Conservation (phyloP, 2,797 vertebrate genomes). For the Premnoplex brunnescens region DNA sequence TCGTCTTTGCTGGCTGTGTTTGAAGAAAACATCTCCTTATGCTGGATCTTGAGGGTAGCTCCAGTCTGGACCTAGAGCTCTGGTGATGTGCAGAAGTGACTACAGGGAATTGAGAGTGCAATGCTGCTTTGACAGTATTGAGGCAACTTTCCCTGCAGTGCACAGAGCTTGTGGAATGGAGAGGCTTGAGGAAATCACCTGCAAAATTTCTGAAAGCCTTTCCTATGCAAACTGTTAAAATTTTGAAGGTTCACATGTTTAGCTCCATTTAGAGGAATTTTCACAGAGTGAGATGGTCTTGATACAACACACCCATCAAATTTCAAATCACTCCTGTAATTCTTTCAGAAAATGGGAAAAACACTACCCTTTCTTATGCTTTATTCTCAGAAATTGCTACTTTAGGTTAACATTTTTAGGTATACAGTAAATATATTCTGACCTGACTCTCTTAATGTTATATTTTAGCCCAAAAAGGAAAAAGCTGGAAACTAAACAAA, state of each 20-base stretch:
- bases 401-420: neutral
- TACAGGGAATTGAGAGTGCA: neutral
- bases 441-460: neutral
- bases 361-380: neutral
- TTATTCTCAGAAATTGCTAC: neutral
- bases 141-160: neutral
- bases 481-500: neutral
- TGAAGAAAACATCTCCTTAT: neutral
- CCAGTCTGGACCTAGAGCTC: neutral
- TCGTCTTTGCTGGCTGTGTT: neutral
- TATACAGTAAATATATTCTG: neutral
- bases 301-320: neutral
- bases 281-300: neutral
- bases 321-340: neutral
- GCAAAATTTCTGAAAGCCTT: neutral
- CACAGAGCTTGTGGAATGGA: neutral
- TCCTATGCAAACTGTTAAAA: neutral
- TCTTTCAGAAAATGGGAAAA: neutral
- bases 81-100: neutral
- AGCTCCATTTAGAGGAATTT: neutral
- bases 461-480: neutral
- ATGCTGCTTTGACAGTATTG: neutral
- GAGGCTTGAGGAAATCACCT: neutral
- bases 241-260: neutral
- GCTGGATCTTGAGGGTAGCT: neutral